Conservation (phyloP, 1,140 invertebrate species). For the Goniozus legneri region DNA sequence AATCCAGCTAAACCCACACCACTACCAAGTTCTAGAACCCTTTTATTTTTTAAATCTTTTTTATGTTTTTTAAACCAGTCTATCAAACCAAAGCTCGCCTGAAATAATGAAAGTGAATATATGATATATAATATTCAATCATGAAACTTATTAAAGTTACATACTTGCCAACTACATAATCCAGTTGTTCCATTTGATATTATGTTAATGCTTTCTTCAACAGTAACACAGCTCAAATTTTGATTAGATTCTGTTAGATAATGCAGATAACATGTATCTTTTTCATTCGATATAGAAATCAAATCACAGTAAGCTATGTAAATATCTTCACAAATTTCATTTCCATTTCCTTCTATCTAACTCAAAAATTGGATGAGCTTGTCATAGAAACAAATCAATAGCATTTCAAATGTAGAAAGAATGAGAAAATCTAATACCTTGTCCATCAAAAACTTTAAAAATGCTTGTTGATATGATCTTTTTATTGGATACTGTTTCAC, state of each 20-base stretch:
- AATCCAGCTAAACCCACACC: slow-evolving; percentile 58
- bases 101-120: slow-evolving; percentile 15
- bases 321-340: slow-evolving; percentile 47
- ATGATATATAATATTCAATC: slow-evolving; percentile 9
- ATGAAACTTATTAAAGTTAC: slow-evolving; percentile 6
- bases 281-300: slow-evolving; percentile 30
- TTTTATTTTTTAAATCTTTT: slow-evolving; percentile 41
- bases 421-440: slow-evolving; percentile 23
- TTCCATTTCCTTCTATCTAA: slow-evolving; percentile 40
- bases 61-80: slow-evolving; percentile 56
- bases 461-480: slow-evolving; percentile 50
- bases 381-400: neutral
- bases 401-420: neutral
- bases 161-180: slow-evolving; percentile 58
- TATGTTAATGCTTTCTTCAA: slow-evolving; percentile 56
- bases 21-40: slow-evolving; percentile 59
- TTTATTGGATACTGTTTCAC: slow-evolving; percentile 49
- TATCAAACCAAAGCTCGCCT: slow-evolving; percentile 54
- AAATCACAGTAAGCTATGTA: slow-evolving; percentile 48
- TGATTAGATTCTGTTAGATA: slow-evolving; percentile 40
- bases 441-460: slow-evolving; percentile 51
- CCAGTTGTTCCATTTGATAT: slow-evolving; percentile 60
- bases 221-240: slow-evolving; percentile 36
- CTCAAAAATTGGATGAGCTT: too few species aligned
- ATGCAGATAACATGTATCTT: slow-evolving; percentile 49